A percentile compares a stretch with the other conserved stretches of the same genome.
These are phyloP conservation scores for Chirona hameri DNA, from an alignment of 2,888 invertebrate genomes.

Conservation along the genomic window DNA sequence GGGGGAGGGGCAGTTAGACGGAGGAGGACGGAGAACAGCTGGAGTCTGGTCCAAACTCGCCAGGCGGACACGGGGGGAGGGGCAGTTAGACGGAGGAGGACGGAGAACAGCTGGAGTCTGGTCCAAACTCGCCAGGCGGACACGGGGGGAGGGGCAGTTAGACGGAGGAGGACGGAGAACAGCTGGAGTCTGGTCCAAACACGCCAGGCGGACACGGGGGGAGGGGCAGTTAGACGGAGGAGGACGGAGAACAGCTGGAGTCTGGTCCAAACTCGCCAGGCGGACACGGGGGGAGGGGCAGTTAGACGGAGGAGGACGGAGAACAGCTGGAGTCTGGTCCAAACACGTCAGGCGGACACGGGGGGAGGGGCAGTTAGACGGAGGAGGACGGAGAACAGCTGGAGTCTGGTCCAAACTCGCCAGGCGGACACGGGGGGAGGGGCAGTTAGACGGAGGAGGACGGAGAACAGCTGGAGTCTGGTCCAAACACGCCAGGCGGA, in stretches of 20 bases:
- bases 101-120: too few relatives aligned
- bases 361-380: not conserved
- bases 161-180: not conserved
- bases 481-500: not conserved
- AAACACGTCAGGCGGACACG: not conserved
- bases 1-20: not conserved
- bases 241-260: not conserved
- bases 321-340: too few relatives aligned
- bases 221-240: not conserved
- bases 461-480: too few relatives aligned
- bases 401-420: too few relatives aligned
- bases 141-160: not conserved
- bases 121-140: not conserved
- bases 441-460: not conserved
- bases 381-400: not conserved
- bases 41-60: too few relatives aligned
- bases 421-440: not conserved
- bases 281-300: not conserved
- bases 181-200: too few relatives aligned
- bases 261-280: not conserved
- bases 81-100: not conserved
- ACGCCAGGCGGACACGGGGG: not conserved
- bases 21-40: not conserved
- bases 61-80: not conserved
- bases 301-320: not conserved